Evolutionary conservation across 2,113 vertebrate species (phyloP), one percentile per base, ranked within the genome.

Genomic region (Tragelaphus buxtoni): DNA sequence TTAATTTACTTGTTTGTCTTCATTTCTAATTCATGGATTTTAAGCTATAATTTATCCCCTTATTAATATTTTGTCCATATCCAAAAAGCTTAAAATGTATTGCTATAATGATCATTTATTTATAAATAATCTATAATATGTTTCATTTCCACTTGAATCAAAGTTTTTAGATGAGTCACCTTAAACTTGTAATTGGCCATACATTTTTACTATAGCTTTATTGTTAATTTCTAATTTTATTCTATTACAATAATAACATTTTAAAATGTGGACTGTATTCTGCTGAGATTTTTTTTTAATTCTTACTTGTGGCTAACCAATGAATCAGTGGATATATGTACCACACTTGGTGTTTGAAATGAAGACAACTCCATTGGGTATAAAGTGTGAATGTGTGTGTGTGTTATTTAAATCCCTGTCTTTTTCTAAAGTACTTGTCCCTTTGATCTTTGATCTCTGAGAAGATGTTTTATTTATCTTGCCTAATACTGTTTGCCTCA

Each of bases 391-490:
- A 77, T 17, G 9, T 35, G 17, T 45, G 12, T 51, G 12, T 51
- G 42, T 95, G 24, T 80, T 56, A 20, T 58, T 88, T n/a, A 93
- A 85, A 42, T 65, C 56, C 56, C 30, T 56, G 22, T 55, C 84
- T 63, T 74, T 81, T 89, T 55, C 55, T 72, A n/a, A 80, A 91
- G 20, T n/a, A 26, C 49, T 79, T 86, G 51, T 92, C 74, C 55
- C 45, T 72, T 95, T 82, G 55, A 95, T 69, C 49, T 86, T 82
- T 88, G 82, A 80, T 87, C 60, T 95, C 83, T 72, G 42, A 91
- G 51, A 81, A 92, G 39, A 45, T 90, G 18, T 63, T 83, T 83
- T 77, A 88, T 96, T 72, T 95, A 85, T 84, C 85, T 94, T 90
- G 30, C 32, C 94, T 84, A 32, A 56, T 8, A 22, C 58, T 39